Base-by-base conservation (phyloP, 2,888 invertebrate genomes). In the Hetaerina titia region DNA sequence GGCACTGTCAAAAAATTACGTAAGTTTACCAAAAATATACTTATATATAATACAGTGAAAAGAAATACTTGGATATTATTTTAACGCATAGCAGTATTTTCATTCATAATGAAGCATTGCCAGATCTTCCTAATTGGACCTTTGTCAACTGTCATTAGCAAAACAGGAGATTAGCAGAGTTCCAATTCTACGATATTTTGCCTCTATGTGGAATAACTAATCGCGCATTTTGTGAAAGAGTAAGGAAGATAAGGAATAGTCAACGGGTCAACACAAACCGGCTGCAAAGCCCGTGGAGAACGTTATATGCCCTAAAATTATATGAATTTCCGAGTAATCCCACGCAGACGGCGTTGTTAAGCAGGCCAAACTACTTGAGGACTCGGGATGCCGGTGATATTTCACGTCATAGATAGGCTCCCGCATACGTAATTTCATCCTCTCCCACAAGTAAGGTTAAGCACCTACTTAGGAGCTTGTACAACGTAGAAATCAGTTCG, bases 331-430 rank as follows among this genome's bases (percentile, higher is more conserved):
- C 22, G 81, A 81, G 81, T 81, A 81, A 25, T 5, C 25, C 25
- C 81, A n/a, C 81, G 31, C 81, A 25, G 31, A 81, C 31, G 81
- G 25, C 81, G 81, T 31, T 31, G 81, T 31, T 81, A 81, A 81
- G 81, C 81, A 81, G 25, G 31, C 81, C 81, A 81, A 69, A 81
- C 31, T 81, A 81, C 81, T 81, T 81, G 81, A 81, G 81, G 81
- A 13, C 25, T n/a, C 31, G 6, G 31, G 81, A 45, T 45, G 25
- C 81, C 31, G 81, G 81, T 31, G 81, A 81, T 81, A 81, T 81
- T 81, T 81, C 81, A 81, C 81, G 81, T 13, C 81, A 81, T 81
- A 31, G 81, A 81, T 81, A 31, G 81, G 25, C 81, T 31, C 25
- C 9, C 81, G 81, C 81, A 81, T 81, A 81, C 81, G 81, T 81